phyloP scores from a whole-genome alignment of 1,140 invertebrate species.

The Platorchestia sp. region DNA sequence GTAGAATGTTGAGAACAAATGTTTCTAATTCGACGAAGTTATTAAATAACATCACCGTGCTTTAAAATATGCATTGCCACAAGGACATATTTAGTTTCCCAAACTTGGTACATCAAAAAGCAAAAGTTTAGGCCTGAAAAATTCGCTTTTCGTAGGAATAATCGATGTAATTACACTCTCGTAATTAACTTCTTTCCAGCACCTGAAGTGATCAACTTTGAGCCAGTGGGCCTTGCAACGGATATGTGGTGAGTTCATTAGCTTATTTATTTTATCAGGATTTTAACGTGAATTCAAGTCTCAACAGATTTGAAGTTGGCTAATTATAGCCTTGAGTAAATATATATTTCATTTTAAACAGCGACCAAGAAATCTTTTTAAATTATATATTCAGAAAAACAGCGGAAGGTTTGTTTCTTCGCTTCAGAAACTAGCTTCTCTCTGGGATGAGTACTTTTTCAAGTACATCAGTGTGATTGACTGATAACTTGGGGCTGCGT shows the following conservation, averaged over 20 bases:
- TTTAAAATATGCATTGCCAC: not conserved
- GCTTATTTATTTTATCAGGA: not conserved
- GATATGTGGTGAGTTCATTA: conserved; percentile 81
- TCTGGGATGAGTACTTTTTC: not conserved
- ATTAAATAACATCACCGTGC: not conserved
- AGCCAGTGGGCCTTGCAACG: conserved; percentile 90
- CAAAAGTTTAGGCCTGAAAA: not conserved
- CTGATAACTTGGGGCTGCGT: no score
- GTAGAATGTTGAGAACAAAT: no score
- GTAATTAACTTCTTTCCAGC: conserved; percentile 71
- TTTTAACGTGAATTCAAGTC: not conserved
- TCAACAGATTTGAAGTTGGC: not conserved
- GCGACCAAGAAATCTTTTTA: no score
- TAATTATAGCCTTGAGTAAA: not conserved
- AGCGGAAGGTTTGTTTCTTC: not conserved
- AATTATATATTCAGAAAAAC: no score
- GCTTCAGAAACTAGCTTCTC: not conserved
- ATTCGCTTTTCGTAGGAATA: not conserved
- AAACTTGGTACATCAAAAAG: not conserved
- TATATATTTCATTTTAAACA: not conserved
- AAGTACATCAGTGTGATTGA: not conserved
- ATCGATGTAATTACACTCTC: not conserved
- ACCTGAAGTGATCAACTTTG: conserved; percentile 93
- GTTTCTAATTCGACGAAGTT: not conserved
- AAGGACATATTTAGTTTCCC: not conserved